Conservation (phyloP, 2,113 vertebrate genomes). For the Mellivora capensis region DNA sequence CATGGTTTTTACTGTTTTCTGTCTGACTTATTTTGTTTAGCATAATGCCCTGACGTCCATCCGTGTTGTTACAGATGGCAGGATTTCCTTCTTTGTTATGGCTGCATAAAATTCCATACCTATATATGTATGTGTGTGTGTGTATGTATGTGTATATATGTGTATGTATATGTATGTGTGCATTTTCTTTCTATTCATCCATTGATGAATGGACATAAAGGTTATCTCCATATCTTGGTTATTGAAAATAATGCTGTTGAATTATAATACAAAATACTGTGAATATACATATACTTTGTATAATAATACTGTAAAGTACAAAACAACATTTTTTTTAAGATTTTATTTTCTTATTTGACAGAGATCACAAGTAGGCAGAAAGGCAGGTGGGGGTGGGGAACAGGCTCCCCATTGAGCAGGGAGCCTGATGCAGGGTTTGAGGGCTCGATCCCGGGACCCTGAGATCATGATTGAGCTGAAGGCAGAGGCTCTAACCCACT, state of each 20-base stretch:
- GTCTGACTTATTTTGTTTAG: not conserved
- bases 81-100: not conserved
- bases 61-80: not conserved
- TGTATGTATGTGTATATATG: not conserved
- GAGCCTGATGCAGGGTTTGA: too few species aligned
- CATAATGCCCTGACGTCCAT: not conserved
- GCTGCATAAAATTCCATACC: not conserved
- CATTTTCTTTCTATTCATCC: not conserved
- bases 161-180: not conserved
- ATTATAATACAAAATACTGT: too few species aligned
- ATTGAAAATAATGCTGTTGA: not conserved
- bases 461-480: too few species aligned
- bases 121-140: not conserved
- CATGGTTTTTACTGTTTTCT: not conserved
- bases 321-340: not conserved
- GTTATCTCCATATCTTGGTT: not conserved
- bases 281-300: too few species aligned
- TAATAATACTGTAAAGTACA: too few species aligned
- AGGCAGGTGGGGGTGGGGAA: too few species aligned
- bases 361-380: too few species aligned
- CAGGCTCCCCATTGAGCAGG: too few species aligned
- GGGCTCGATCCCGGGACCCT: too few species aligned
- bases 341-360: too few species aligned
- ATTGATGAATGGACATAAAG: not conserved
- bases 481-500: too few species aligned